Evolutionary conservation across 2,888 invertebrate species (phyloP).

Genomic region (Zygaena filipendulae): DNA sequence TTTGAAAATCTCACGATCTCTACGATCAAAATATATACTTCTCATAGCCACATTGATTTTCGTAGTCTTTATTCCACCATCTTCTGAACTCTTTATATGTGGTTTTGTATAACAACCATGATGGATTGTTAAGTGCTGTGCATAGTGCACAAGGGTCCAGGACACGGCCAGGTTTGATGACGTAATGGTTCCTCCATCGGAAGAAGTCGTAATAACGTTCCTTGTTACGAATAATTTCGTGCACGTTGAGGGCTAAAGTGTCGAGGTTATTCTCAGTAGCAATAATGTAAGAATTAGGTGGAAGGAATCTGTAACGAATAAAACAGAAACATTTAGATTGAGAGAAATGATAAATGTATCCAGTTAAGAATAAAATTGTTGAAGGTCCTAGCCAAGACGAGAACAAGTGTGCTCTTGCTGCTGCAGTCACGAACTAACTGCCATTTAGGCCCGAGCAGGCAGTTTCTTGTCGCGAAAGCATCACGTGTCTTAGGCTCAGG

Average conservation of each 20-base stretch:
- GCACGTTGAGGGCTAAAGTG: slow-evolving; percentile 28
- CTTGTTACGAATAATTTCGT: slow-evolving; percentile 25
- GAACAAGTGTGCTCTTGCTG: too few species aligned
- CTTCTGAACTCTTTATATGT: slow-evolving; percentile 26
- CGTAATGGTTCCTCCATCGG: slow-evolving; percentile 38
- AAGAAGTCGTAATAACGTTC: slow-evolving; percentile 35
- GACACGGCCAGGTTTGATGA: slow-evolving; percentile 20
- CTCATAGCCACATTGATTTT: slow-evolving; percentile 19
- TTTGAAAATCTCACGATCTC: too few species aligned
- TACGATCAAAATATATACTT: too few species aligned
- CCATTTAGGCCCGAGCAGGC: too few species aligned
- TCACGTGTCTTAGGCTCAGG: too few species aligned
- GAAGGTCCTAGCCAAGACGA: too few species aligned
- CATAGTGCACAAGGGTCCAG: slow-evolving; percentile 37
- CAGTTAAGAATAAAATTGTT: too few species aligned
- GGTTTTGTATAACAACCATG: slow-evolving; percentile 22
- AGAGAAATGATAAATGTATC: too few species aligned
- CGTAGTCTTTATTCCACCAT: slow-evolving; percentile 40
- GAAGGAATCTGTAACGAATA: slow-evolving; percentile 27
- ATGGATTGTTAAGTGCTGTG: slow-evolving; percentile 27
- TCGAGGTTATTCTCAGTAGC: slow-evolving; percentile 22
- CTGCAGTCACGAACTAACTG: too few species aligned
- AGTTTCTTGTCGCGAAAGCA: too few species aligned
- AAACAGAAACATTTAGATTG: too few species aligned
- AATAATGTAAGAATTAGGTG: slow-evolving; percentile 35